Evolutionary conservation across 2,113 vertebrate genomes (phyloP).

Genomic region (Eleginops maclovinus): DNA sequence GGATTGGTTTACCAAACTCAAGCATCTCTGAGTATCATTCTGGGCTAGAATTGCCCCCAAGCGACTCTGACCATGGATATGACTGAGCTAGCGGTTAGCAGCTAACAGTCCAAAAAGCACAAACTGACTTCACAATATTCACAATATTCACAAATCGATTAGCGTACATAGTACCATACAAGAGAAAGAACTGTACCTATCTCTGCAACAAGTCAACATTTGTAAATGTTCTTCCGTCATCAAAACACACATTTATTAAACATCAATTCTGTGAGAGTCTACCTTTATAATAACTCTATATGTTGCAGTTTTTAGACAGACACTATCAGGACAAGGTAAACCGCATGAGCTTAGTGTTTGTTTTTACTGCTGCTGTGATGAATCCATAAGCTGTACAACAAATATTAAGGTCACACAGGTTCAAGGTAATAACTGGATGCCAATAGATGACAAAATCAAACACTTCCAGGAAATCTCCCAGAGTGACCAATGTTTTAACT

Average conservation of each 20-base stretch:
- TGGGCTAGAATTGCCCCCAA: no score
- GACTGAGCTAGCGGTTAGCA: no score
- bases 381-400: background rate
- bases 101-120: no score
- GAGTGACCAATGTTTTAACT: slow-evolving; percentile 4
- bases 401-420: slow-evolving; percentile 35
- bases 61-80: no score
- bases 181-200: background rate
- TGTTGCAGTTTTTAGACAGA: background rate
- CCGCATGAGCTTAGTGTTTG: background rate
- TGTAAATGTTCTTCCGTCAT: background rate
- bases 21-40: no score
- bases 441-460: slow-evolving; percentile 43
- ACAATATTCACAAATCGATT: no score
- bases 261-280: background rate
- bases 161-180: no score
- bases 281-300: background rate
- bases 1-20: no score
- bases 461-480: slow-evolving; percentile 12
- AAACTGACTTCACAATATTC: no score
- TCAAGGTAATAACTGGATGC: slow-evolving; percentile 43
- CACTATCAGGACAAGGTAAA: background rate
- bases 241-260: background rate
- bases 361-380: slow-evolving; percentile 21
- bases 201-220: background rate